Evolutionary conservation across 2,797 vertebrate genomes (phyloP), one percentile per base, ranked within the genome.

Genomic region (Sebastes itinus): DNA sequence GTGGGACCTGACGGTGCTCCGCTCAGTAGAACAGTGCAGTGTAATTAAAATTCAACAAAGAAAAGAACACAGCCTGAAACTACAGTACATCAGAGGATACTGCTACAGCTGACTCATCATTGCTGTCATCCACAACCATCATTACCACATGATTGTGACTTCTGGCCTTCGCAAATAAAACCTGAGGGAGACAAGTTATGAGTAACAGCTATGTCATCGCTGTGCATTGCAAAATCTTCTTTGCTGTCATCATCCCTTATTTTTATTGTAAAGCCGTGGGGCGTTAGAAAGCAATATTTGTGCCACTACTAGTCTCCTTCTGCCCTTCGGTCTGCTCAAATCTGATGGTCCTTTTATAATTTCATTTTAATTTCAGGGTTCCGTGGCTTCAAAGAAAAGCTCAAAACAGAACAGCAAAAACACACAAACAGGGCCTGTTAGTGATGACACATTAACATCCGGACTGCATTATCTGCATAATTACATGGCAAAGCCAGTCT

Each of bases 51-150:
- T 81, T 84, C 81, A 75, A 78, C 67, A 81, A 82, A 76, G 72
- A 78, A 83, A 83, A 82, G 81, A 83, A 87, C 75, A 79, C 58
- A 54, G 80, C 68, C 88, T 72, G 80, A 73, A 87, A 83, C 72
- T 83, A 89, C 80, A 68, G 88, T 78, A 78, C 91, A 82, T 89
- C 86, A 79, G 89, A 91, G 87, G 83, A 72, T 72, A 81, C 80
- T 6, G 85, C 67, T 65, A 69, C 3, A 64, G 91, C 92, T 92
- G 92, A 94, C 88, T 94, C 94, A 93, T 89, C 89, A 83, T 59
- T 20, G 61, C 87, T 81, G 92, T 88, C 85, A 87, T 85, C 86
- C 71, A 72, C 52, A 56, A 66, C 83, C 77, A 74, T 83, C 87
- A 80, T 87, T 84, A 87, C 73, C 30, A 86, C 87, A 66, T 66